Evolutionary conservation across 92 coral and sea anemone species (phyloP).

Genomic region (Palythoa caribaeorum): DNA sequence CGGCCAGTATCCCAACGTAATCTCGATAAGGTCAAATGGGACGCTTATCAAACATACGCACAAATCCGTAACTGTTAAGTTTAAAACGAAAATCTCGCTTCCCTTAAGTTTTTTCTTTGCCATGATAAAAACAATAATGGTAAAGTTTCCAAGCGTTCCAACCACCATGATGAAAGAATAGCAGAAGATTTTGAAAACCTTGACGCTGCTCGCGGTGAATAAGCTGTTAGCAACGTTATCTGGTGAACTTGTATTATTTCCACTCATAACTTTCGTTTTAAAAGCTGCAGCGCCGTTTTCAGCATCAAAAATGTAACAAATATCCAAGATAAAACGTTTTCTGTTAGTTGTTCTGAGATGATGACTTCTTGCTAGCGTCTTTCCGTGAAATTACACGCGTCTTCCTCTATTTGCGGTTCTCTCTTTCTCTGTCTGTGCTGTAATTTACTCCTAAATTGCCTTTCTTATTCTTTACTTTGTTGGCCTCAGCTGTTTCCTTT

Average conservation of each 20-base stretch:
- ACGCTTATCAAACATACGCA: slow-evolving; percentile 85
- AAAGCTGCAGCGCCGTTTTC: neutral
- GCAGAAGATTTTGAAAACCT: slow-evolving; percentile 31
- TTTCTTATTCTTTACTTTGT: no score
- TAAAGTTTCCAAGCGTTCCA: slow-evolving; percentile 84
- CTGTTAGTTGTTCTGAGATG: neutral
- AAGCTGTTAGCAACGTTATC: neutral
- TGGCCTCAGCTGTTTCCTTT: no score
- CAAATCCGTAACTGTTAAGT: slow-evolving; percentile 88
- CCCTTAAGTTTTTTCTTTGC: slow-evolving; percentile 72
- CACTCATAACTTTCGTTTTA: slow-evolving; percentile 13
- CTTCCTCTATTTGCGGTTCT: no score
- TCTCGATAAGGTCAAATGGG: slow-evolving; percentile 87
- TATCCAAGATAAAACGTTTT: neutral
- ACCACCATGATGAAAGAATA: slow-evolving; percentile 72
- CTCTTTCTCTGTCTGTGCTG: no score
- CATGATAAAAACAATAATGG: slow-evolving; percentile 66
- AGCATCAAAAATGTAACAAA: neutral
- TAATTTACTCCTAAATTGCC: no score
- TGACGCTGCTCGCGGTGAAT: slow-evolving; percentile 28
- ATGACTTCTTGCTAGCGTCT: neutral
- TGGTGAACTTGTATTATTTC: neutral
- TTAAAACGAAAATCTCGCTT: slow-evolving; percentile 89
- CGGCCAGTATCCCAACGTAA: slow-evolving; percentile 79
- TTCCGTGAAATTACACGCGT: no score